Base-by-base conservation (phyloP, 2,888 invertebrate genomes). In the Biston betularia region DNA sequence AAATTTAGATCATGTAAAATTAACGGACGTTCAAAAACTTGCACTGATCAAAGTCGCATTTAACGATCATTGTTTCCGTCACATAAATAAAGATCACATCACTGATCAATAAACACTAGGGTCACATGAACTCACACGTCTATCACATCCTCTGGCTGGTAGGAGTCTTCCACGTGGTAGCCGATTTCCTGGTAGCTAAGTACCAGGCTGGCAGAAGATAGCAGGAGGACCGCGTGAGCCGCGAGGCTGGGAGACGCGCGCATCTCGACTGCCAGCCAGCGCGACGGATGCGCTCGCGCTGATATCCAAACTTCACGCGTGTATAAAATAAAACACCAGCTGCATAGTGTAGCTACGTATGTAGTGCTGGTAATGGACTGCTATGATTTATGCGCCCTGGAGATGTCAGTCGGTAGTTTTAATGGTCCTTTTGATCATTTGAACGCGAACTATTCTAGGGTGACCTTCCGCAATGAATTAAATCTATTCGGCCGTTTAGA, bases 211-310 rank as follows among this genome's bases (percentile, higher is more conserved):
- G 73, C 86, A 91, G 86, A 78, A 75, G 72, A 72, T 63, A 86
- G 71, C 71, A 92, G 85, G 72, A 90, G 87, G 74, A 85, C 63
- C 65, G 81, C 85, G 73, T 75, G 85, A 79, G 85, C 87, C 87
- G 86, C 85, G 84, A 81, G 76, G 80, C 83, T 79, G 83, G 78
- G 72, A 87, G 89, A 87, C 89, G 89, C 89, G 85, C 92, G 92
- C 92, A 92, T 92, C 85, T 79, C 89, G 90, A 92, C 93, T 92
- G 92, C 82, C 86, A 72, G 79, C 77, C 80, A 82, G 77, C 76
- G 75, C 78, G 74, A 72, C 75, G 78, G 83, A 89, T 92, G 92
- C 91, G 91, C 83, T 87, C 85, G 81, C 76, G 75, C 89, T 84
- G 89, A 73, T 85, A 77, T 78, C 79, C 88, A 88, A 90, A 90